phyloP scores from a whole-genome alignment of 2,888 invertebrate genomes.

The Girardia tigrina region DNA sequence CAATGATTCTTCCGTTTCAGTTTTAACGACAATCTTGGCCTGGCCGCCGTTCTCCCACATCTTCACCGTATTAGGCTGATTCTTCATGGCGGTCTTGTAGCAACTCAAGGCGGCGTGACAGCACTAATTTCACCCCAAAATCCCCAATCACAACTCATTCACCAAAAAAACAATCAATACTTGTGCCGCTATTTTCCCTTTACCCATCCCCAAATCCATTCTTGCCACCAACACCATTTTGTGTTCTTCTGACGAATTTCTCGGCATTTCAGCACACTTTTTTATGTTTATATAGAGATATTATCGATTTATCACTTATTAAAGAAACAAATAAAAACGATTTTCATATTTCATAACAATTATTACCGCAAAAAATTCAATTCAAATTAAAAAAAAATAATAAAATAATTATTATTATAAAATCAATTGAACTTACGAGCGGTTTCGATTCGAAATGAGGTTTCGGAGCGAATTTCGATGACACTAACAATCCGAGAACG shows the following conservation, averaged over 20 bases:
- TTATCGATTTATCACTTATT: neutral
- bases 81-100: slow-evolving; percentile 60
- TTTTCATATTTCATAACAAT: neutral
- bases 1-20: slow-evolving; percentile 64
- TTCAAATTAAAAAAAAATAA: neutral
- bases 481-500: neutral
- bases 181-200: slow-evolving; percentile 79
- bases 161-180: too few species aligned
- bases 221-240: slow-evolving; percentile 74
- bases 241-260: slow-evolving; percentile 41
- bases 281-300: too few species aligned
- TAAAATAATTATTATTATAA: neutral
- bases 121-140: slow-evolving; percentile 55
- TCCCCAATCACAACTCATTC: too few species aligned
- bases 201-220: slow-evolving; percentile 80
- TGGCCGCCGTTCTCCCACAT: slow-evolving; percentile 65
- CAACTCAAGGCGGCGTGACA: slow-evolving; percentile 81
- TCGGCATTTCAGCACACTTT: too few species aligned
- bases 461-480: neutral
- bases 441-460: neutral
- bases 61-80: slow-evolving; percentile 57
- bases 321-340: neutral
- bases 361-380: neutral
- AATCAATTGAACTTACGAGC: too few species aligned
- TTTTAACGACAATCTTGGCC: slow-evolving; percentile 71